phyloP scores from a whole-genome alignment of 2,888 invertebrate species.

The Chloroclystis v-ata region DNA sequence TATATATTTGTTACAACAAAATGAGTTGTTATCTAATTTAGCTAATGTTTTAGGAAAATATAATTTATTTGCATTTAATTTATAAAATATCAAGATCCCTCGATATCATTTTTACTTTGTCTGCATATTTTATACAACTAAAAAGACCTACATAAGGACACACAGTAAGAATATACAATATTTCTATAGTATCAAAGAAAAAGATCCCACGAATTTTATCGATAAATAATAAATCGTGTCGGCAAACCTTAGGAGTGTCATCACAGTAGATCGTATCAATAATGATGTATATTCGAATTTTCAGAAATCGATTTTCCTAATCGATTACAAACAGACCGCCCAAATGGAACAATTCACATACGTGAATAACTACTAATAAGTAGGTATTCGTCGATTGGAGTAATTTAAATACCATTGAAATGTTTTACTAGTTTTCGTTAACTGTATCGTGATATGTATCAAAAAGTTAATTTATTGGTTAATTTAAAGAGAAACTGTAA shows the following conservation, averaged over 20 bases:
- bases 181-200: slow-evolving; percentile 34
- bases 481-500: not conserved
- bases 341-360: slow-evolving; percentile 35
- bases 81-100: too few relatives aligned
- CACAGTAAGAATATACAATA: not conserved
- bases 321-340: slow-evolving; percentile 58
- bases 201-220: slow-evolving; percentile 54
- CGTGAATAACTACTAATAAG: slow-evolving; percentile 31
- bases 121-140: too few relatives aligned
- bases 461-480: not conserved
- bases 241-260: slow-evolving; percentile 54
- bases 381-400: slow-evolving; percentile 32
- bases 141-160: too few relatives aligned
- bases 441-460: not conserved
- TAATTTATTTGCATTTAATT: too few relatives aligned
- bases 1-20: too few relatives aligned
- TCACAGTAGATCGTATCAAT: slow-evolving; percentile 56
- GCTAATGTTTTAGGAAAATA: too few relatives aligned
- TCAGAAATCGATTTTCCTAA: slow-evolving; percentile 54
- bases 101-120: too few relatives aligned
- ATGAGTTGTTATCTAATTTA: too few relatives aligned
- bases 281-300: slow-evolving; percentile 45
- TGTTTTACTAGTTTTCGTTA: not conserved
- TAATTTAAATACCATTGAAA: not conserved
- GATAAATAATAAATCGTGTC: slow-evolving; percentile 57